phyloP scores from a whole-genome alignment of 2,797 vertebrate genomes.

The Chromobotia macracanthus region DNA sequence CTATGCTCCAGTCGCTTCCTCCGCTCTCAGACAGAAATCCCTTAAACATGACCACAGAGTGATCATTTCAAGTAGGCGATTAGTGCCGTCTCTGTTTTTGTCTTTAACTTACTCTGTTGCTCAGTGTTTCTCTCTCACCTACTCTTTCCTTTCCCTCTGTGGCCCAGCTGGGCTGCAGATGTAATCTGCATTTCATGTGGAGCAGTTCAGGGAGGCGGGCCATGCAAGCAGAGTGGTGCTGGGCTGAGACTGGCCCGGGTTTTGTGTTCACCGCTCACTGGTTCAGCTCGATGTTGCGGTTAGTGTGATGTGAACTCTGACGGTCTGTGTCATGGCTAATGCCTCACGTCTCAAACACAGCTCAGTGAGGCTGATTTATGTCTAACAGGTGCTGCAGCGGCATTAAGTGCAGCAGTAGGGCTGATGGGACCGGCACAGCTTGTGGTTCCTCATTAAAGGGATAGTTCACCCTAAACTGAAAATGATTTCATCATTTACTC shows the following conservation, averaged over 20 bases:
- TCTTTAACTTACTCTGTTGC: constrained; percentile 1
- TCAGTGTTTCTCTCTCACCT: constrained; percentile 43
- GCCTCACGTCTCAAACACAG: constrained; percentile 84
- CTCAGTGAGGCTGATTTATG: constrained; percentile 81
- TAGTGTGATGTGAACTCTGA: constrained; percentile 79
- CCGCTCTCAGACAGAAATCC: constrained; percentile 28
- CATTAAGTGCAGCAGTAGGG: constrained; percentile 59
- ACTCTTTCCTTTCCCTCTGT: constrained; percentile 47
- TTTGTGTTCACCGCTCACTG: constrained; percentile 69
- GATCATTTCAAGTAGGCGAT: constrained; percentile 45
- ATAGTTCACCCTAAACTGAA: no score
- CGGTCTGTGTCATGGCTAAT: constrained; percentile 82
- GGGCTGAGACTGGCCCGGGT: constrained; percentile 72
- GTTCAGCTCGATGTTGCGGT: constrained; percentile 81
- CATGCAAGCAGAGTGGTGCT: constrained; percentile 46
- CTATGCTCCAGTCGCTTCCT: no score
- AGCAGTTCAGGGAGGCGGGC: constrained; percentile 27
- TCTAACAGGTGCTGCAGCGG: constrained; percentile 78
- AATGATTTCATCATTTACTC: no score
- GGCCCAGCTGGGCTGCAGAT: constrained; percentile 66
- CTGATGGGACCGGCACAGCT: constrained; percentile 48
- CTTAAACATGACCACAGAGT: constrained; percentile 50
- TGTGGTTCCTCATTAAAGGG: constrained; percentile 76
- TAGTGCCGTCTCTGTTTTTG: constrained; percentile 32
- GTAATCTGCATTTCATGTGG: constrained; percentile 52